Base-by-base conservation (phyloP, 2,888 invertebrate species). In the Agonopterix alstromeriana region DNA sequence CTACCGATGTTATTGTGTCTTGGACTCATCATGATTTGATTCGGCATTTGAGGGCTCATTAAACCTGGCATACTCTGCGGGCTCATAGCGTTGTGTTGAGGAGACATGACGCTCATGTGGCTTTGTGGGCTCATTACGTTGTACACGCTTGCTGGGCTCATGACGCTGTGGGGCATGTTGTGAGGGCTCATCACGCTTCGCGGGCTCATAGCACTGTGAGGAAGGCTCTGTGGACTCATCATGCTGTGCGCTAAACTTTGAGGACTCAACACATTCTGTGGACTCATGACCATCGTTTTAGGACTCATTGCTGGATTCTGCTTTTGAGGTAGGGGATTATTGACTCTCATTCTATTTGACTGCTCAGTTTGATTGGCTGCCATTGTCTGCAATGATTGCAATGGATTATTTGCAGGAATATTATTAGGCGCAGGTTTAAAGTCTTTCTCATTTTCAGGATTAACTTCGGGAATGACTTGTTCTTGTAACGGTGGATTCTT, bases 61-160 rank as follows among this genome's bases (percentile, higher is more conserved):
- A 86, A 55, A 1, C 27, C 27, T 27, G 2, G 27, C 38, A 85
- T 84, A 49, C 83, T 87, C 60, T 86, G 85, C 1, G 88, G 87
- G 50, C 87, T 88, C 87, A 88, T 85, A 0, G 80, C 83, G 41
- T 84, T 86, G 49, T 88, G 83, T 56, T 82, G 86, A 3, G 86
- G 85, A 40, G 85, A 86, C 85, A 86, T 86, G n/a, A 86, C 86
- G 48, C 86, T 87, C 86, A 86, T 85, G 1, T 79, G 82, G 49
- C 82, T 87, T 53, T 86, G 87, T 1, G 89, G 89, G 48, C 89
- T 89, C 84, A 89, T 85, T 0, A 87, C 82, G 47, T 84, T 86
- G 49, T 84, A 82, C 0, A 75, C 74, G 49, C 80, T 86, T 0
- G 83, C 83, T 10, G 86, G 86, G 56, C 87, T 87, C 87, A 87